These are phyloP conservation scores for Cyclophora punctaria DNA, from an alignment of 2,888 invertebrate genomes.

Conservation along the genomic window DNA sequence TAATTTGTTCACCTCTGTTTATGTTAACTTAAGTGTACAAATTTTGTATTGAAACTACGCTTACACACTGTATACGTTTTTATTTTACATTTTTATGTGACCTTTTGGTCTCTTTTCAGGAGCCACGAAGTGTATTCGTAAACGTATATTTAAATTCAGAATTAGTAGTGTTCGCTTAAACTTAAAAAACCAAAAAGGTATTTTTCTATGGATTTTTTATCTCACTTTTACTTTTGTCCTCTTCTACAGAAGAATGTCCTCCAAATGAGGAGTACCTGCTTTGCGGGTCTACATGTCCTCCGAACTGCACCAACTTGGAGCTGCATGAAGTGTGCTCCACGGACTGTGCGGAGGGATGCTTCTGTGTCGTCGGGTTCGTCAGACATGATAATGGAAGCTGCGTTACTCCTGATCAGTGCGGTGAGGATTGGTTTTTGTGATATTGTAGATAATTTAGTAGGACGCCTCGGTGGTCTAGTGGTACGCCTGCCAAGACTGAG, in stretches of 20 bases:
- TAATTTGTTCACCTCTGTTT: too few relatives aligned
- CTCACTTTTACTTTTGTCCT: background rate
- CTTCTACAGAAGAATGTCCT: slow-evolving; percentile 51
- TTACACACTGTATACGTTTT: background rate
- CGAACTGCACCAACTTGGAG: slow-evolving; percentile 50
- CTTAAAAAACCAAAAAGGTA: background rate
- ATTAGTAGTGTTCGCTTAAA: too few relatives aligned
- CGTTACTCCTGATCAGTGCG: slow-evolving; percentile 47
- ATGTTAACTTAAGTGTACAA: too few relatives aligned
- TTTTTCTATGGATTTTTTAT: too few relatives aligned
- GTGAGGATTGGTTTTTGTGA: slow-evolving; percentile 19
- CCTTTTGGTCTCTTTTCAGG: background rate
- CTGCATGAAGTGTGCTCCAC: slow-evolving; percentile 42
- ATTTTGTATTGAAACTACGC: background rate
- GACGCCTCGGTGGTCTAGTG: too few relatives aligned
- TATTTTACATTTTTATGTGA: background rate
- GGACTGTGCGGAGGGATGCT: slow-evolving; percentile 59
- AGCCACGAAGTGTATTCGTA: background rate
- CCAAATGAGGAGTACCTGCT: slow-evolving; percentile 58
- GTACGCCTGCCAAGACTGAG: too few relatives aligned
- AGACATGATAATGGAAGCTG: slow-evolving; percentile 56
- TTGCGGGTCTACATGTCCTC: slow-evolving; percentile 56
- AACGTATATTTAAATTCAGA: too few relatives aligned
- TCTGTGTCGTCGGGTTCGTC: slow-evolving; percentile 55
- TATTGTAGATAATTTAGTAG: too few relatives aligned